Percentiles rank a stretch among this genome's conserved stretches.
Conservation (phyloP, 1,140 invertebrate genomes). For the Papilio glaucus region DNA sequence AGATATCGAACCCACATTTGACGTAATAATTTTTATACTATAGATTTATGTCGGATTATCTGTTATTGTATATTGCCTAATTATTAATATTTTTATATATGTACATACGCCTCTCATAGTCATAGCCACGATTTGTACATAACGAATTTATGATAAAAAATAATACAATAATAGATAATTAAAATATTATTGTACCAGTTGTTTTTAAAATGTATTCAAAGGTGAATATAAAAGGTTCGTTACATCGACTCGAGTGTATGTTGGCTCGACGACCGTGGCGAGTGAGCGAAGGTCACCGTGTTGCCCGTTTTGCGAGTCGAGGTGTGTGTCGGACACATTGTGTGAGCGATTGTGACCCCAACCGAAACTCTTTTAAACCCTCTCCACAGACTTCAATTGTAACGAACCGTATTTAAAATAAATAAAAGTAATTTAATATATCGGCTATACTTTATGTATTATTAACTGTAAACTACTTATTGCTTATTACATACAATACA, state of each 20-base stretch:
- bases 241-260: slow-evolving; percentile 17
- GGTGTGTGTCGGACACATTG: slow-evolving; percentile 44
- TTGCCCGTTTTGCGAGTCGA: slow-evolving; percentile 51
- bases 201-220: slow-evolving; percentile 18
- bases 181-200: not conserved
- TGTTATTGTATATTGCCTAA: too few relatives aligned
- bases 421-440: too few relatives aligned
- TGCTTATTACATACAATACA: too few relatives aligned
- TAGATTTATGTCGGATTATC: too few relatives aligned
- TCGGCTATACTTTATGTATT: too few relatives aligned
- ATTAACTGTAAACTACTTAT: too few relatives aligned
- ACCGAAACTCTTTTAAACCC: slow-evolving; percentile 37
- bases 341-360: slow-evolving; percentile 44
- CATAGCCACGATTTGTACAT: too few relatives aligned
- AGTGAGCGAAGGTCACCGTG: slow-evolving; percentile 52
- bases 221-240: not conserved
- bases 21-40: too few relatives aligned
- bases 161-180: not conserved
- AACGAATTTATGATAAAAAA: too few relatives aligned
- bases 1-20: too few relatives aligned
- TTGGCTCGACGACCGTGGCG: slow-evolving; percentile 49
- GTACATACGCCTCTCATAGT: too few relatives aligned
- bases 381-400: not conserved
- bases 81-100: too few relatives aligned
- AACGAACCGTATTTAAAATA: slow-evolving; percentile 9